Evolutionary conservation across 37 sponge, comb jelly and placozoan species (phyloP).

Genomic region (Petrosia ficiformis): DNA sequence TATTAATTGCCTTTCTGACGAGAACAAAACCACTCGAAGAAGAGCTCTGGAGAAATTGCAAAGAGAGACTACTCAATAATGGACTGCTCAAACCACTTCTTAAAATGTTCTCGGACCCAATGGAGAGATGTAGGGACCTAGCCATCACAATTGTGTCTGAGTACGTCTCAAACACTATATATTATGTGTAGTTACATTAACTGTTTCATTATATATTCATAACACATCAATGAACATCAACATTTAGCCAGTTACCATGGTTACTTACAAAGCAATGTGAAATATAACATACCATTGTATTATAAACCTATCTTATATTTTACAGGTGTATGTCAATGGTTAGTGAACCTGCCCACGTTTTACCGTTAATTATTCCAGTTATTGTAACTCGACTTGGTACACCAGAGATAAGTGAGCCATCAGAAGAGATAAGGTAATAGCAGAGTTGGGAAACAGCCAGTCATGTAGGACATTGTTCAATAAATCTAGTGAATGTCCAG

Average conservation of each 20-base stretch:
- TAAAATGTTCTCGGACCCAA: conserved; percentile 78
- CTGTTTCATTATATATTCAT: too few relatives aligned
- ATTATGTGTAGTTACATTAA: too few relatives aligned
- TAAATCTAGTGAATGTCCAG: too few relatives aligned
- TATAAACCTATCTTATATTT: too few relatives aligned
- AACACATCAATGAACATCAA: too few relatives aligned
- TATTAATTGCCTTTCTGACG: conserved; percentile 86
- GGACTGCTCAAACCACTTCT: conserved; percentile 85
- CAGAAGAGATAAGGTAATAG: conserved; percentile 82
- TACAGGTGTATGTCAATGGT: conserved; percentile 24
- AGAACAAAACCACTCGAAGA: conserved; percentile 66
- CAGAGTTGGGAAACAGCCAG: too few relatives aligned
- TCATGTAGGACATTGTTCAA: too few relatives aligned
- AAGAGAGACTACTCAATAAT: conserved; percentile 53
- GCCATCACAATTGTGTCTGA: conserved; percentile 64
- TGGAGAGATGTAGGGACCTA: conserved; percentile 85
- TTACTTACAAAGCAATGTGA: too few relatives aligned
- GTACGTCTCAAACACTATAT: conserved; percentile 44
- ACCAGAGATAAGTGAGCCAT: conserved; percentile 84
- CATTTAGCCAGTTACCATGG: too few relatives aligned
- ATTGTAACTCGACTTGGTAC: conserved; percentile 74
- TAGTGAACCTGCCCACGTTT: conserved; percentile 17
- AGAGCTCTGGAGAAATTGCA: conserved; percentile 67
- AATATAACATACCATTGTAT: too few relatives aligned
- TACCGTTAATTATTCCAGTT: conserved; percentile 76